A percentile compares a stretch with the other conserved stretches of the same genome.
Evolutionary conservation across 2,888 invertebrate genomes (phyloP).

Genomic region (Gymnocheta viridis): DNA sequence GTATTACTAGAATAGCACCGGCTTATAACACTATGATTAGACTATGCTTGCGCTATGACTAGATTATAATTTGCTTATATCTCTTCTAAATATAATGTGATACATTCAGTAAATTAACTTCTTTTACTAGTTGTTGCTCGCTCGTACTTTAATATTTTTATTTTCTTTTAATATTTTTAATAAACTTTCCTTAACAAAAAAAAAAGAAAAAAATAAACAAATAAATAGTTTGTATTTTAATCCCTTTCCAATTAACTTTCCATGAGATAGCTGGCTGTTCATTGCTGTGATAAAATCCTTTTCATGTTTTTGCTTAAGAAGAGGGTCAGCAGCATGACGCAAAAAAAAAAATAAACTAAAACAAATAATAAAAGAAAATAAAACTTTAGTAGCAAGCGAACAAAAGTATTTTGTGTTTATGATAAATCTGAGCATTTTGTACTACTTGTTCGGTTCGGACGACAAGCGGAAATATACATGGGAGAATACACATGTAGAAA

Average conservation of each 20-base stretch:
- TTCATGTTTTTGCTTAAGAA: slow-evolving; percentile 17
- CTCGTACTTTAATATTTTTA: no score
- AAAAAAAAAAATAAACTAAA: not conserved
- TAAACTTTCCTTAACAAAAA: no score
- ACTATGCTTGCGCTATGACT: no score
- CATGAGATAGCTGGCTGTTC: not conserved
- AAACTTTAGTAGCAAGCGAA: slow-evolving; percentile 15
- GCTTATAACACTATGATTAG: no score
- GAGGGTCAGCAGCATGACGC: slow-evolving; percentile 8
- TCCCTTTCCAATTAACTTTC: slow-evolving; percentile 38
- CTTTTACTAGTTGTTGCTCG: no score
- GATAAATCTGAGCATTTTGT: slow-evolving; percentile 61
- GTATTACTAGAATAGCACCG: no score
- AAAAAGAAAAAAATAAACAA: no score
- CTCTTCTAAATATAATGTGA: no score
- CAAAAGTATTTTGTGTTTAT: slow-evolving; percentile 16
- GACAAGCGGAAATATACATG: slow-evolving; percentile 39
- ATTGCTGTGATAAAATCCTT: slow-evolving; percentile 37
- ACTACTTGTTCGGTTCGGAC: not conserved
- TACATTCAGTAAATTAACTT: no score
- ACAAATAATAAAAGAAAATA: slow-evolving; percentile 43
- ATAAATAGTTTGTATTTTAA: not conserved
- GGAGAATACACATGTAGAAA: slow-evolving; percentile 9
- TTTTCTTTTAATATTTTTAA: no score
- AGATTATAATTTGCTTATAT: no score